Conservation (phyloP, 1,140 invertebrate species). For the Bemisia tabaci region DNA sequence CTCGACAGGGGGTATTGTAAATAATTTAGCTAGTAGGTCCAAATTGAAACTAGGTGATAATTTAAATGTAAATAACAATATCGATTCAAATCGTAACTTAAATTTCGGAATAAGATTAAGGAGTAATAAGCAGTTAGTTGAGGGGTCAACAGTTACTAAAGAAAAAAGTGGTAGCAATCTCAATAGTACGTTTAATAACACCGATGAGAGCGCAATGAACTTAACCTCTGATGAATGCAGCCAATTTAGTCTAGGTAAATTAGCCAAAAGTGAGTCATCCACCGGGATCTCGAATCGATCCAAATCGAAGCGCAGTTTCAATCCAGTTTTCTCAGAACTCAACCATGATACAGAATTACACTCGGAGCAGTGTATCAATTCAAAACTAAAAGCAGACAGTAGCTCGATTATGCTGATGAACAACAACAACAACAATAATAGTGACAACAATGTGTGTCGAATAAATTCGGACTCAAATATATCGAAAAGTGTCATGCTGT, state of each 20-base stretch:
- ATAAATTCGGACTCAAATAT: neutral
- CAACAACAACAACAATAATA: constrained; percentile 11
- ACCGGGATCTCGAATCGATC: neutral
- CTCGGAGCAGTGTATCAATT: neutral
- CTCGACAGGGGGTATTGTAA: neutral
- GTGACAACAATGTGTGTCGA: neutral
- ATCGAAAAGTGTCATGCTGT: neutral
- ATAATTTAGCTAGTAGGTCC: neutral
- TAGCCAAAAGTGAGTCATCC: neutral
- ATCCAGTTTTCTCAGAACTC: neutral
- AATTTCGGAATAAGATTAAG: constrained; percentile 1
- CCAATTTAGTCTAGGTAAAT: neutral
- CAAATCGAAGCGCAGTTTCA: constrained; percentile 1
- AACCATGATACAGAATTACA: constrained; percentile 3
- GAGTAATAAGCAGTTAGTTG: constrained; percentile 7
- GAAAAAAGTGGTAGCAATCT: constrained; percentile 18
- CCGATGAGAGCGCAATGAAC: neutral
- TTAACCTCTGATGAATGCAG: neutral
- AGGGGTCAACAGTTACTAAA: constrained; percentile 20
- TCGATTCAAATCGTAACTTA: constrained; percentile 6
- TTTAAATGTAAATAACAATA: neutral
- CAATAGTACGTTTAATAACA: constrained; percentile 9
- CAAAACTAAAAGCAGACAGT: constrained; percentile 2
- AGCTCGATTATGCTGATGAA: constrained; percentile 4
- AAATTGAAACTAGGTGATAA: constrained; percentile 9